phyloP scores from a whole-genome alignment of 2,888 invertebrate genomes.

The Melangyna quadrimaculata region DNA sequence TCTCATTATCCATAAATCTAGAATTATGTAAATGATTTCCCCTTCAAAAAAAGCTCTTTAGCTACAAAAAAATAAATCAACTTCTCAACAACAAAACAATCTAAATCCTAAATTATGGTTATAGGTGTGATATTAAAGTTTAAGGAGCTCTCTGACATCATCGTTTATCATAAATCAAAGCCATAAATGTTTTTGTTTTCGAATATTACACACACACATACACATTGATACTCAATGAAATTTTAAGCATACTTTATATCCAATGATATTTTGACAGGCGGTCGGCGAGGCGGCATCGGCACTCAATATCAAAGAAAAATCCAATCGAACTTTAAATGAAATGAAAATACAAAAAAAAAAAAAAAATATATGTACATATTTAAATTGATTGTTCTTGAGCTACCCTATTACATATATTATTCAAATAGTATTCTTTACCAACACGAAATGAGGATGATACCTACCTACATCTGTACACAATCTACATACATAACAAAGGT shows the following conservation, averaged over 20 bases:
- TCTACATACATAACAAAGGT: too few species aligned
- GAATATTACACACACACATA: background rate
- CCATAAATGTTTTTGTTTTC: conserved; percentile 8
- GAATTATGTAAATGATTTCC: background rate
- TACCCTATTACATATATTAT: conserved; percentile 42
- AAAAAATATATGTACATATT: background rate
- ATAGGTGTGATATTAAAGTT: conserved; percentile 22
- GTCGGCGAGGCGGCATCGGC: conserved; percentile 47
- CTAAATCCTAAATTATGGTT: background rate
- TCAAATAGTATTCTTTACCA: conserved; percentile 46
- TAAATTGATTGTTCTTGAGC: conserved; percentile 58
- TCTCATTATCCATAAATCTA: background rate
- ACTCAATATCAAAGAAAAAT: conserved; percentile 36
- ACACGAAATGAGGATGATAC: conserved; percentile 8
- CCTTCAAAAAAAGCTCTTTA: background rate
- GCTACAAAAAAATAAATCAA: conserved; percentile 6
- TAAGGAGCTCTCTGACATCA: conserved; percentile 34
- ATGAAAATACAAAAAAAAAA: too few species aligned
- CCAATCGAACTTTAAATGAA: conserved; percentile 6
- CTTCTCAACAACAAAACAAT: background rate
- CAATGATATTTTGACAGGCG: conserved; percentile 28
- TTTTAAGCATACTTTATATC: background rate
- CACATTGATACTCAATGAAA: background rate
- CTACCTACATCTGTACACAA: too few species aligned
- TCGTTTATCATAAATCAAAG: conserved; percentile 45